Evolutionary conservation across 1,140 invertebrate species (phyloP).

Genomic region (Drosophila erecta): DNA sequence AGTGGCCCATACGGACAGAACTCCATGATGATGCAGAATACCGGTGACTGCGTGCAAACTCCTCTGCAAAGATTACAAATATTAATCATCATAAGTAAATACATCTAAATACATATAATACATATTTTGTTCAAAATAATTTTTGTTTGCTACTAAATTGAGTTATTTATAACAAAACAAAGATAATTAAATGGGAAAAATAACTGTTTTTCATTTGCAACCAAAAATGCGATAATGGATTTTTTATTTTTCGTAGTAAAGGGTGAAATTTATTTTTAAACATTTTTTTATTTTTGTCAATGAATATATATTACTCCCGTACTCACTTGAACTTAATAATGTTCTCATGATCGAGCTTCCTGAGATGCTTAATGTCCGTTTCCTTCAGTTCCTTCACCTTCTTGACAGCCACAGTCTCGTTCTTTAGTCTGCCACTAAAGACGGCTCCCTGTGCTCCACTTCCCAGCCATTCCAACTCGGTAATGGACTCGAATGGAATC

Average conservation of each 20-base stretch:
- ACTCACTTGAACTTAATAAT: slow-evolving; percentile 96
- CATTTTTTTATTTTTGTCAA: not conserved
- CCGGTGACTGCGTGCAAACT: slow-evolving; percentile 96
- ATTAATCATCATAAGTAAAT: not conserved
- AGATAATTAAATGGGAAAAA: no score
- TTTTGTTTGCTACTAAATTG: not conserved
- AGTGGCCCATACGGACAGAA: slow-evolving; percentile 98
- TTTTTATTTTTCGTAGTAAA: not conserved
- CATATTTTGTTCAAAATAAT: not conserved
- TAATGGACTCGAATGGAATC: slow-evolving; percentile 96
- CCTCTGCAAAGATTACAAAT: slow-evolving; percentile 87
- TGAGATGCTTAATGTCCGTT: slow-evolving; percentile 96
- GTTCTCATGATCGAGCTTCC: slow-evolving; percentile 98
- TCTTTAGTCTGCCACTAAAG: slow-evolving; percentile 94
- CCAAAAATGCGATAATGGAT: no score
- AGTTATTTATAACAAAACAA: not conserved
- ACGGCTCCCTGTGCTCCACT: slow-evolving; percentile 98
- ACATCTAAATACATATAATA: no score
- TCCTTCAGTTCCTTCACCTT: slow-evolving; percentile 97
- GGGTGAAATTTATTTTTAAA: not conserved
- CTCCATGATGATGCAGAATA: slow-evolving; percentile 99
- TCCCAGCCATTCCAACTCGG: slow-evolving; percentile 96
- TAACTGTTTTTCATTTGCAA: no score
- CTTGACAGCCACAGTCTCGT: slow-evolving; percentile 97
- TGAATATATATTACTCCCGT: not conserved